These are phyloP conservation scores for Myrmecobius fasciatus DNA, from an alignment of 2,113 vertebrate species.

Conservation along the genomic window DNA sequence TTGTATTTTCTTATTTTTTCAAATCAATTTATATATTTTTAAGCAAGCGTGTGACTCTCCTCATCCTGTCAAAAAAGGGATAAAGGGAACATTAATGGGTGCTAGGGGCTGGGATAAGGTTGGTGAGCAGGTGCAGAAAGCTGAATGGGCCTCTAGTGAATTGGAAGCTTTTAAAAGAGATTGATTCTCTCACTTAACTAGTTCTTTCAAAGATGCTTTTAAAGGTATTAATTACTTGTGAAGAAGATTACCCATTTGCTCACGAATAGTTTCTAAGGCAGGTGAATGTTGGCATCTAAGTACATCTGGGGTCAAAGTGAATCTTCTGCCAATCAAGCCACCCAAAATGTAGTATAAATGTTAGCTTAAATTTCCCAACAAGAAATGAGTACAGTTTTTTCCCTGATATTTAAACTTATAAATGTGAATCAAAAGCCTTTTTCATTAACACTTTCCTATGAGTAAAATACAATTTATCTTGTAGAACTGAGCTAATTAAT, in stretches of 20 bases:
- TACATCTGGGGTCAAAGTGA: conserved; percentile 64
- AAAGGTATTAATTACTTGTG: conserved; percentile 76
- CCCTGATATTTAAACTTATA: background rate
- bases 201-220: conserved; percentile 77
- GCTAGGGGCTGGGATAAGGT: conserved; percentile 18
- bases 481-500: conserved; percentile 7
- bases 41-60: conserved; percentile 45
- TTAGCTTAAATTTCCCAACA: background rate
- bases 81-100: conserved; percentile 51
- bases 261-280: conserved; percentile 70
- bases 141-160: conserved; percentile 65
- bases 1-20: background rate
- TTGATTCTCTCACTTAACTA: conserved; percentile 75
- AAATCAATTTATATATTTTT: conserved; percentile 39
- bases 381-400: background rate
- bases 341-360: background rate
- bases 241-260: conserved; percentile 72
- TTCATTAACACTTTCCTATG: background rate
- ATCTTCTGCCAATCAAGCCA: conserved; percentile 42
- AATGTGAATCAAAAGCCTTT: background rate
- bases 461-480: background rate
- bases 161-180: conserved; percentile 78
- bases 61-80: conserved; percentile 25
- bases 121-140: conserved; percentile 68
- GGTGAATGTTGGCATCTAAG: conserved; percentile 67